phyloP scores from a whole-genome alignment of 1,140 invertebrate species.

The Nylanderia fulva region DNA sequence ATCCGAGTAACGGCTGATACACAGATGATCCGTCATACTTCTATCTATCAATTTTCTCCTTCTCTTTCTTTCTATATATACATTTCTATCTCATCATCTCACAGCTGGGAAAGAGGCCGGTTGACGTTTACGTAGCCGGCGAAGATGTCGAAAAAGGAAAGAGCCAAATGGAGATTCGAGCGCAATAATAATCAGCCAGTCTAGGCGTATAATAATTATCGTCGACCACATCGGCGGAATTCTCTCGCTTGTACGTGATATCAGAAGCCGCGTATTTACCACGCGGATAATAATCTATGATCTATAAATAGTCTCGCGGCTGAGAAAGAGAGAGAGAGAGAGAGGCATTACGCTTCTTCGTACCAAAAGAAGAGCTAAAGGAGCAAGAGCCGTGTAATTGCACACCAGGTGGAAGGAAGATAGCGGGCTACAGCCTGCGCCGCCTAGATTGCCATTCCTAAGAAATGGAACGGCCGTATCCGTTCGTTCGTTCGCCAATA shows the following conservation, averaged over 20 bases:
- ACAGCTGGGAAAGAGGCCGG: slow-evolving; percentile 24
- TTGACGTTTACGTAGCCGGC: slow-evolving; percentile 42
- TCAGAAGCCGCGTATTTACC: slow-evolving; percentile 52
- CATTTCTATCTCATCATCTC: background rate
- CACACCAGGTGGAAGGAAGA: slow-evolving; percentile 48
- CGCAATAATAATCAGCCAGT: slow-evolving; percentile 52
- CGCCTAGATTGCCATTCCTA: slow-evolving; percentile 52
- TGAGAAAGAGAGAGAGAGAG: background rate
- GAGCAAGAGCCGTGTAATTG: slow-evolving; percentile 54
- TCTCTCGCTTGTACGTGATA: slow-evolving; percentile 55
- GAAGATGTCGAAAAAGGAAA: slow-evolving; percentile 7
- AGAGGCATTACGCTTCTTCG: slow-evolving; percentile 43
- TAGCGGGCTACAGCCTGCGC: slow-evolving; percentile 33
- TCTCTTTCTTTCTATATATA: no score
- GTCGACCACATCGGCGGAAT: slow-evolving; percentile 25
- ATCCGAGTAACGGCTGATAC: slow-evolving; percentile 37
- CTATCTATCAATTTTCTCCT: background rate
- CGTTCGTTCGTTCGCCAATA: slow-evolving; percentile 37
- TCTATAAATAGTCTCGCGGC: slow-evolving; percentile 71
- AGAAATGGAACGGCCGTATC: slow-evolving; percentile 64
- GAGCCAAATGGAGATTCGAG: background rate
- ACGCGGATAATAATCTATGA: slow-evolving; percentile 67
- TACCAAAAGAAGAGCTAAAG: slow-evolving; percentile 58
- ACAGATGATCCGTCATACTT: slow-evolving; percentile 9
- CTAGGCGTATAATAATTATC: slow-evolving; percentile 63